Evolutionary conservation across 1,140 invertebrate species (phyloP).

Genomic region (Solenopsis fugax): DNA sequence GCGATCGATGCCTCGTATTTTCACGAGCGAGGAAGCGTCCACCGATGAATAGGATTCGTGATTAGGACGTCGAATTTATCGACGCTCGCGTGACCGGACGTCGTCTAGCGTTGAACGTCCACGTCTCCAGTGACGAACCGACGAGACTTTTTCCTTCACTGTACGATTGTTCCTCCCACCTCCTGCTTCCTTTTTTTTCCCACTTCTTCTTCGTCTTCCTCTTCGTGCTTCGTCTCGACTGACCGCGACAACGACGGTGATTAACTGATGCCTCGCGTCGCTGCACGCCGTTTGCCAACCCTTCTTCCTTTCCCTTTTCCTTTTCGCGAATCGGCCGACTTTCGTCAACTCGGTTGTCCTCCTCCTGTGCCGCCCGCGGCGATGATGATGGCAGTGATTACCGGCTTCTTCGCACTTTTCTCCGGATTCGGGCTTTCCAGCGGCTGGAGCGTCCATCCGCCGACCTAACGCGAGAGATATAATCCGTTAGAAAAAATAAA

Average conservation of each 20-base stretch:
- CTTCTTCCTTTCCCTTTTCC: constrained; percentile 71
- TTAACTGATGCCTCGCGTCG: constrained; percentile 12
- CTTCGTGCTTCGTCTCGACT: background rate
- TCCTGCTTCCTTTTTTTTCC: constrained; percentile 46
- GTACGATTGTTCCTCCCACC: background rate
- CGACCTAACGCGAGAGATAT: constrained; percentile 62
- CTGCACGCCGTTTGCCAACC: background rate
- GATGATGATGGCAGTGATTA: constrained; percentile 60
- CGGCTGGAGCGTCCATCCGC: constrained; percentile 77
- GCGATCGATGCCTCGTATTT: background rate
- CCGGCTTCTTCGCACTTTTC: constrained; percentile 70
- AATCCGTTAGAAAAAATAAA: constrained; percentile 6
- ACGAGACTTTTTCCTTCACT: constrained; percentile 33
- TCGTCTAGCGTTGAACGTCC: constrained; percentile 21
- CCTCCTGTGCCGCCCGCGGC: constrained; percentile 64
- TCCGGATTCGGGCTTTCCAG: constrained; percentile 72
- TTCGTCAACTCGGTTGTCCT: constrained; percentile 67
- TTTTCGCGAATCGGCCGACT: constrained; percentile 59
- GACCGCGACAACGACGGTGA: constrained; percentile 1
- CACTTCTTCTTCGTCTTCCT: constrained; percentile 29
- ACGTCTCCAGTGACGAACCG: background rate
- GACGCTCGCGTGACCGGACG: constrained; percentile 28
- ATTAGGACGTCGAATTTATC: constrained; percentile 12
- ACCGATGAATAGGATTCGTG: constrained; percentile 21
- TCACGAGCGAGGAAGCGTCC: background rate